phyloP scores from a whole-genome alignment of 2,888 invertebrate species.

The Macrophya alboannulata region DNA sequence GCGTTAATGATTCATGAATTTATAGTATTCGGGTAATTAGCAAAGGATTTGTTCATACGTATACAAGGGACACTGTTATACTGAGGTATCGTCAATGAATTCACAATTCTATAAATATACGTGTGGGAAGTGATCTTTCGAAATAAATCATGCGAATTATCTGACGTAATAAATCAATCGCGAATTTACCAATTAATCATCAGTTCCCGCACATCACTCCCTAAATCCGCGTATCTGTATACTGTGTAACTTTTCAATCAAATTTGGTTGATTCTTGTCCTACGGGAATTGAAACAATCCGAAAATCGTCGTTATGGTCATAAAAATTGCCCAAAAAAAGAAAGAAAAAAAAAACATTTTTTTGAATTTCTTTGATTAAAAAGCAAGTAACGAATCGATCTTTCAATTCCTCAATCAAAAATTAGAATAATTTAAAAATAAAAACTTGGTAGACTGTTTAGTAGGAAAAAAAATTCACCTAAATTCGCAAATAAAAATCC shows the following conservation, averaged over 20 bases:
- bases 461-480: not conserved
- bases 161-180: slow-evolving; percentile 20
- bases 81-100: not conserved
- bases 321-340: not conserved
- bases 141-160: slow-evolving; percentile 28
- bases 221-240: not conserved
- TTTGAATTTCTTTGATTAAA: not conserved
- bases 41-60: slow-evolving; percentile 2
- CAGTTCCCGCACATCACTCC: not conserved
- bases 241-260: not conserved
- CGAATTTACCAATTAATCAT: slow-evolving; percentile 9
- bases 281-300: not conserved
- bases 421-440: not conserved
- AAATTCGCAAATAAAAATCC: slow-evolving; percentile 34
- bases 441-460: not conserved
- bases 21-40: not conserved
- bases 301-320: not conserved
- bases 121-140: not conserved
- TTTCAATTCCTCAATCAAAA: not conserved
- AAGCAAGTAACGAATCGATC: not conserved
- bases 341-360: not conserved
- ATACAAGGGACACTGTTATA: not conserved
- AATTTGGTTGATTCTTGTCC: not conserved
- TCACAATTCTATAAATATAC: not conserved
- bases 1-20: slow-evolving; percentile 3